Percentiles rank a stretch among this genome's conserved stretches.
Conservation (phyloP, 2,113 vertebrate genomes). For the Passerina amoena region DNA sequence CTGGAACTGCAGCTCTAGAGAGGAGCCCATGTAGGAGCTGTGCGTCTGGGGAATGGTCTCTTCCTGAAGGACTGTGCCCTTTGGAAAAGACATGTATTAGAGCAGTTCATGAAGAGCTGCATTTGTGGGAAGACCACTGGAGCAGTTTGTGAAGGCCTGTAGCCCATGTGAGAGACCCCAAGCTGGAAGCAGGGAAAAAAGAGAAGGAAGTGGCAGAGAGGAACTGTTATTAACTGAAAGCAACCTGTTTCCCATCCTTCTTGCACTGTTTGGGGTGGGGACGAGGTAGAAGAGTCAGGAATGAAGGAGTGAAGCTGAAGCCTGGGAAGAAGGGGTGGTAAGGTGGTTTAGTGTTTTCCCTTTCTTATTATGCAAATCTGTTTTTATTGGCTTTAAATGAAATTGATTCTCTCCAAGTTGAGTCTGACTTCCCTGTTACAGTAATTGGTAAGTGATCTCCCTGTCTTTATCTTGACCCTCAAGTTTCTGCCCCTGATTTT, state of each 20-base stretch:
- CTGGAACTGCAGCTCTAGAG: accelerated
- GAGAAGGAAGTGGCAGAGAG: not conserved
- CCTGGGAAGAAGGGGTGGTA: not conserved
- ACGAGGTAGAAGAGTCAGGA: not conserved
- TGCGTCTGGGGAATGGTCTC: not conserved
- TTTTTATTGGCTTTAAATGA: not conserved
- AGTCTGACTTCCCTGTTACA: not conserved
- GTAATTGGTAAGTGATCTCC: not conserved
- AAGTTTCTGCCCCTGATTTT: not conserved
- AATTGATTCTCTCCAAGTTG: not conserved
- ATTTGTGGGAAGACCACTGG: not conserved
- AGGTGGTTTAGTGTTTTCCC: not conserved
- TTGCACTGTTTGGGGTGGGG: not conserved
- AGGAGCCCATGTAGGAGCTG: not conserved
- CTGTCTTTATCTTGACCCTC: not conserved
- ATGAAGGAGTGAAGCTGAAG: not conserved
- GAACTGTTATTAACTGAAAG: not conserved
- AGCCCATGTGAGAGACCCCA: not conserved
- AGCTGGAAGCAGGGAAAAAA: not conserved
- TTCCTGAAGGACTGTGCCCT: not conserved
- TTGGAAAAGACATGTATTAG: accelerated
- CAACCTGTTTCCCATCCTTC: not conserved
- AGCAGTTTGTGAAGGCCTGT: not conserved
- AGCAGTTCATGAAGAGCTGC: not conserved
- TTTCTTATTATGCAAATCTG: not conserved